These are phyloP conservation scores for Hyalella azteca DNA, from an alignment of 2,888 invertebrate species.

Conservation along the genomic window DNA sequence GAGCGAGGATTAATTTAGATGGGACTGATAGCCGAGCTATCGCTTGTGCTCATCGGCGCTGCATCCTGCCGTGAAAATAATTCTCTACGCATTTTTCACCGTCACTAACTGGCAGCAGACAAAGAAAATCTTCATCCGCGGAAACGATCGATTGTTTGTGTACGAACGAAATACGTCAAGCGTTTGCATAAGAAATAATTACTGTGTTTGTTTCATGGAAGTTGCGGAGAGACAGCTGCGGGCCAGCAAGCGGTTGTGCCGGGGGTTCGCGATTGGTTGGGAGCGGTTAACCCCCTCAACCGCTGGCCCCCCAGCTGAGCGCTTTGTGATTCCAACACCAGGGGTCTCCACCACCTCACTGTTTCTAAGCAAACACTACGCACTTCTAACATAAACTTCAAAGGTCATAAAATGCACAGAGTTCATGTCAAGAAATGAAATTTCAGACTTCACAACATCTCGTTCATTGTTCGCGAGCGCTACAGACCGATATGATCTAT, in stretches of 20 bases:
- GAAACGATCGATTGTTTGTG: background rate
- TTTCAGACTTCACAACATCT: no score
- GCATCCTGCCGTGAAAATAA: conserved; percentile 30
- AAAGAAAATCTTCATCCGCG: background rate
- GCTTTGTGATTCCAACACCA: background rate
- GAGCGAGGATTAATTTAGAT: conserved; percentile 24
- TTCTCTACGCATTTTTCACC: conserved; percentile 5
- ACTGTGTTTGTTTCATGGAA: background rate
- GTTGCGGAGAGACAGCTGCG: background rate
- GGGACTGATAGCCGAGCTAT: background rate
- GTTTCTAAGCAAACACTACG: background rate
- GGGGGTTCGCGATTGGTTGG: background rate
- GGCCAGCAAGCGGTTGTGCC: background rate
- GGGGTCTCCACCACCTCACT: conserved; percentile 1
- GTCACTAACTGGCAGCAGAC: background rate
- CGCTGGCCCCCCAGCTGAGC: background rate
- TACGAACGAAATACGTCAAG: background rate
- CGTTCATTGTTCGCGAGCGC: no score
- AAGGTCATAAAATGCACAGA: background rate
- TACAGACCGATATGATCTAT: no score
- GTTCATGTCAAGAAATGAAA: no score
- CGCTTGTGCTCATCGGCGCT: conserved; percentile 10
- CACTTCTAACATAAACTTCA: background rate
- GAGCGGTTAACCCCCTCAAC: background rate
- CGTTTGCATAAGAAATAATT: background rate